These are phyloP conservation scores for Drosophila ambigua DNA, from an alignment of 1,140 invertebrate genomes.

Conservation along the genomic window DNA sequence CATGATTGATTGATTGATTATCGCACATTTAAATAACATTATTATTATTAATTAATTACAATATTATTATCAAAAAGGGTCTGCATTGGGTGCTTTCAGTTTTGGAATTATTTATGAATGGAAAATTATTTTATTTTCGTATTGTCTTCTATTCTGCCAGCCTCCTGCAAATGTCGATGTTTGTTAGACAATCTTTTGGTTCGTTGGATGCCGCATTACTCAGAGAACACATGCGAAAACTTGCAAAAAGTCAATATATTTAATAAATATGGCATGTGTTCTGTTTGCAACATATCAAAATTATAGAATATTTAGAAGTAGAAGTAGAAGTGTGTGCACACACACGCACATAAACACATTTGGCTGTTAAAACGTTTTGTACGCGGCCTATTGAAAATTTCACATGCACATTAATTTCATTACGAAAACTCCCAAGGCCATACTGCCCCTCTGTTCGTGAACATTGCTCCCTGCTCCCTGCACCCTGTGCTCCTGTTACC, in stretches of 20 bases:
- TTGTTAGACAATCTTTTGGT: neutral
- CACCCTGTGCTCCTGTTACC: constrained; percentile 14
- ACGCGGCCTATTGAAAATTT: constrained; percentile 61
- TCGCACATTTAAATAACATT: no score
- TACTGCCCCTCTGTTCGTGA: constrained; percentile 34
- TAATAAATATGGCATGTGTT: constrained; percentile 26
- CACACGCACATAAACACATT: constrained; percentile 39
- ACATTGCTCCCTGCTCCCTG: no score
- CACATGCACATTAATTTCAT: constrained; percentile 70
- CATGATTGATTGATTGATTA: no score
- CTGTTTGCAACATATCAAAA: constrained; percentile 29
- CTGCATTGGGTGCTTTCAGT: no score
- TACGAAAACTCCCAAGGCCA: constrained; percentile 72
- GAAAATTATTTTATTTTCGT: no score
- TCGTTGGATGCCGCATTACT: constrained; percentile 10
- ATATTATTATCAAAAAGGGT: no score
- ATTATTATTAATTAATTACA: no score
- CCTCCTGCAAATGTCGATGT: no score
- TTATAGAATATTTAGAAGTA: constrained; percentile 53
- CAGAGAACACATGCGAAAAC: constrained; percentile 11
- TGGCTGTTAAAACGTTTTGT: constrained; percentile 53
- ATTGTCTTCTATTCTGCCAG: no score
- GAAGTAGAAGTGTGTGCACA: no score
- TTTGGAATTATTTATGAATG: no score
- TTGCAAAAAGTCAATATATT: constrained; percentile 8